phyloP scores from a whole-genome alignment of 2,113 vertebrate genomes.

The Epinephelus lanceolatus region DNA sequence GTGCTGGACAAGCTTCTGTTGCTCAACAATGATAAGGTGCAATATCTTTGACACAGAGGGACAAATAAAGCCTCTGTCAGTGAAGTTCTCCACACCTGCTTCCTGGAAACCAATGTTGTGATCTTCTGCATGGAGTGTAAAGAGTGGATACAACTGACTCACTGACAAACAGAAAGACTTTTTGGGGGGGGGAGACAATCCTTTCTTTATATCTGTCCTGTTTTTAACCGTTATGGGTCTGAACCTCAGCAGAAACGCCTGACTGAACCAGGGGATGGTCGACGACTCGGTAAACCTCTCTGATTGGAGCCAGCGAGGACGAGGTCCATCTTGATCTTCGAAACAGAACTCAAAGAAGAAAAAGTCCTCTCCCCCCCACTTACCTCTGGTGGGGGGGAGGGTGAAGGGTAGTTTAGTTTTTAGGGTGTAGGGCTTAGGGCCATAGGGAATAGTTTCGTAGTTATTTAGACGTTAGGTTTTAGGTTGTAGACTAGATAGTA shows the following conservation, averaged over 20 bases:
- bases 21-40: neutral
- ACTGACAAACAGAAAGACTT: constrained; percentile 41
- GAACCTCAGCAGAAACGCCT: constrained; percentile 36
- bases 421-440: constrained; percentile 53
- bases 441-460: constrained; percentile 36
- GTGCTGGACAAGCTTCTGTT: neutral
- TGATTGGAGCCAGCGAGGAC: constrained; percentile 39
- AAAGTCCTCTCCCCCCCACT: constrained; percentile 83
- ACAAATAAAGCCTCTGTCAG: constrained; percentile 3
- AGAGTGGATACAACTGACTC: constrained; percentile 36
- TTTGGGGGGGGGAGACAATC: neutral
- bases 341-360: constrained; percentile 61
- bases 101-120: constrained; percentile 12
- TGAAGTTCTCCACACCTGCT: neutral
- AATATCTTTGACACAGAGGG: constrained; percentile 2
- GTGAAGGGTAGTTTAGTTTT: constrained; percentile 57
- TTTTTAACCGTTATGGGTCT: constrained; percentile 42
- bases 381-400: constrained; percentile 81
- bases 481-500: constrained; percentile 51
- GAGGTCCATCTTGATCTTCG: constrained; percentile 61
- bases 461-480: constrained; percentile 41
- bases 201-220: neutral
- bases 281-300: constrained; percentile 8
- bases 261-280: constrained; percentile 66
- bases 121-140: constrained; percentile 55